These are phyloP conservation scores for Pempheris klunzingeri DNA, from an alignment of 2,797 vertebrate genomes.

Conservation along the genomic window DNA sequence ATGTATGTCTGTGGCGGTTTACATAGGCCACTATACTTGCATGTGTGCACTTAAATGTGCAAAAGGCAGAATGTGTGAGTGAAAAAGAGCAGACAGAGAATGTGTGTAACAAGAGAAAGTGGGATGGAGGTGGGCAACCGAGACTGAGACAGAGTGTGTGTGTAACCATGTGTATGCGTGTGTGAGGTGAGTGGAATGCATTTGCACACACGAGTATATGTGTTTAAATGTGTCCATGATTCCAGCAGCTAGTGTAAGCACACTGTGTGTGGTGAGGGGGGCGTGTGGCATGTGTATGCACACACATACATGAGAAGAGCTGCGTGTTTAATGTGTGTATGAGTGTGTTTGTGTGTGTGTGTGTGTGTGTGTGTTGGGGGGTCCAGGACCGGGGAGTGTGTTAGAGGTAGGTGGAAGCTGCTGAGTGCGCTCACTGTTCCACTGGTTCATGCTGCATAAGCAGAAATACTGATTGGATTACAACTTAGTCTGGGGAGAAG, in stretches of 20 bases:
- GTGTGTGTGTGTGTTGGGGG: constrained; percentile 19
- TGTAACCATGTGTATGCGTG: constrained; percentile 3
- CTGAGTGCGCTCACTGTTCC: constrained; percentile 73
- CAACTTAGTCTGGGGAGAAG: constrained; percentile 57
- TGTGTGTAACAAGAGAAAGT: constrained; percentile 65
- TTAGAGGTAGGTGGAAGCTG: constrained; percentile 65
- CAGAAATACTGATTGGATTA: constrained; percentile 77
- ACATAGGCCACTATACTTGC: constrained; percentile 4
- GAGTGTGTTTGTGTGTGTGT: constrained; percentile 2
- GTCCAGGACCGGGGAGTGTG: constrained; percentile 41
- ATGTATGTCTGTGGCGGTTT: constrained; percentile 19
- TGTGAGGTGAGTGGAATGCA: constrained; percentile 33
- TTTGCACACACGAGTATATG: constrained; percentile 3
- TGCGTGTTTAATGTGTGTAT: no score
- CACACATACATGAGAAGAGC: not conserved
- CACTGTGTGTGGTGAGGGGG: constrained; percentile 47
- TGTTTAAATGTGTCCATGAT: constrained; percentile 44
- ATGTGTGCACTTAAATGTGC: constrained; percentile 17
- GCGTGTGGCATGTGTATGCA: constrained; percentile 9
- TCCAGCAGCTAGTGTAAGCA: constrained; percentile 52
- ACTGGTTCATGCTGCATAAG: constrained; percentile 72
- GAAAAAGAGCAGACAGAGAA: constrained; percentile 59
- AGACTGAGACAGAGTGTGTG: constrained; percentile 24
- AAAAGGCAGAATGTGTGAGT: constrained; percentile 51
- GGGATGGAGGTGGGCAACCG: constrained; percentile 26